Percentiles rank a stretch among this genome's conserved stretches.
phyloP scores from a whole-genome alignment of 2,888 invertebrate genomes.

The Drosophila borealis region DNA sequence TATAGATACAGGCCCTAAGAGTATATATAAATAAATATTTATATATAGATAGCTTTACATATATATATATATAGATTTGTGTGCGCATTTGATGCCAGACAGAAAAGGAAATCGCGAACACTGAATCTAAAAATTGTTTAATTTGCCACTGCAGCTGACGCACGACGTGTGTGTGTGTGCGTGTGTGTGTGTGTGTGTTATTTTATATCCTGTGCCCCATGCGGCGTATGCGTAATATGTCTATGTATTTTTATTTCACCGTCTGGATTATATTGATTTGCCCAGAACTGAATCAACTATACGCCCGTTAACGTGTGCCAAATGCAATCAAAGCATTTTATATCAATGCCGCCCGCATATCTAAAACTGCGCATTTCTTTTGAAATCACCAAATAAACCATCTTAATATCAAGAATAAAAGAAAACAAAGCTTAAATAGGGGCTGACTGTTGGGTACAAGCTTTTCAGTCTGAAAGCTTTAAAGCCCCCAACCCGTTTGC shows the following conservation, averaged over 20 bases:
- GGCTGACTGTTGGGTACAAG: too few species aligned
- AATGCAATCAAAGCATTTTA: constrained; percentile 36
- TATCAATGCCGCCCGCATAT: neutral
- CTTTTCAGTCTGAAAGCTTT: too few species aligned
- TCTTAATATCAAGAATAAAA: neutral
- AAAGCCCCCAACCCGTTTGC: too few species aligned
- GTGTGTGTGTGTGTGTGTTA: constrained; percentile 6
- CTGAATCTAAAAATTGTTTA: constrained; percentile 78
- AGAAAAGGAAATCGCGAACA: constrained; percentile 56
- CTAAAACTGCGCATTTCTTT: neutral
- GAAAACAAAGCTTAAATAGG: neutral
- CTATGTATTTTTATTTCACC: constrained; percentile 64
- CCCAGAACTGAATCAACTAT: constrained; percentile 22
- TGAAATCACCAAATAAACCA: neutral
- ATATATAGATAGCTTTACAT: neutral
- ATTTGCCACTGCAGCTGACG: constrained; percentile 57
- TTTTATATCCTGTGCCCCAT: constrained; percentile 47
- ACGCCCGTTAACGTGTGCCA: constrained; percentile 20
- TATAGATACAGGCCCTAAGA: neutral
- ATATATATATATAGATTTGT: constrained; percentile 12
- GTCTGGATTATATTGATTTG: constrained; percentile 79
- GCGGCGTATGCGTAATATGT: constrained; percentile 77
- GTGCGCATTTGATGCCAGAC: constrained; percentile 52
- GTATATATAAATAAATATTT: constrained; percentile 11
- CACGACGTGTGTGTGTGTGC: neutral